A percentile compares a stretch with the other conserved stretches of the same genome.
phyloP scores from a whole-genome alignment of 1,140 invertebrate genomes.

The Cyrtorhinus lividipennis region DNA sequence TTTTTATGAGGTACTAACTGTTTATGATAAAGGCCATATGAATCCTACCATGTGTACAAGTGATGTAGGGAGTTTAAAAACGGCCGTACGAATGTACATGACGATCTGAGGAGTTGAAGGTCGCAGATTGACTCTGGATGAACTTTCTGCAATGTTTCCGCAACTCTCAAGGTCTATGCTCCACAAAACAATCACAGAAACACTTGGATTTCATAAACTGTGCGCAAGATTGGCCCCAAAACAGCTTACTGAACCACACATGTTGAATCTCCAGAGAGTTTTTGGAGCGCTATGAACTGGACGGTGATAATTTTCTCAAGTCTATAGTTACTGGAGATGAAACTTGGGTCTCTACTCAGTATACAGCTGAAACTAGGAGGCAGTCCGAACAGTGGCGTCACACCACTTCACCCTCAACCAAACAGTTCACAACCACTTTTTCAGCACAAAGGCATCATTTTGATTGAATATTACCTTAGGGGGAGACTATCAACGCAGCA shows the following conservation, averaged over 20 bases:
- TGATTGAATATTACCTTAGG: background rate
- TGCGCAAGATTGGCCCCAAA: constrained; percentile 20
- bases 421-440: background rate
- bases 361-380: constrained; percentile 16
- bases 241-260: constrained; percentile 19
- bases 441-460: background rate
- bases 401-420: constrained; percentile 2
- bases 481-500: background rate
- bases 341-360: constrained; percentile 21
- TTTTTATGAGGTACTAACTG: too few relatives aligned
- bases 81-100: background rate
- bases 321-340: constrained; percentile 14
- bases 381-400: constrained; percentile 20
- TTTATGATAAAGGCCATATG: too few relatives aligned
- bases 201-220: constrained; percentile 16
- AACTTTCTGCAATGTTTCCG: constrained; percentile 6
- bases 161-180: constrained; percentile 14
- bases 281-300: background rate
- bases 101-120: background rate
- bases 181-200: constrained; percentile 19
- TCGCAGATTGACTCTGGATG: background rate
- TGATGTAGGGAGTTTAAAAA: background rate
- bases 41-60: too few relatives aligned
- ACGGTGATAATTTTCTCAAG: too few relatives aligned
- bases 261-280: background rate